phyloP scores from a whole-genome alignment of 2,888 invertebrate genomes.

The Lithophane ornitopus region DNA sequence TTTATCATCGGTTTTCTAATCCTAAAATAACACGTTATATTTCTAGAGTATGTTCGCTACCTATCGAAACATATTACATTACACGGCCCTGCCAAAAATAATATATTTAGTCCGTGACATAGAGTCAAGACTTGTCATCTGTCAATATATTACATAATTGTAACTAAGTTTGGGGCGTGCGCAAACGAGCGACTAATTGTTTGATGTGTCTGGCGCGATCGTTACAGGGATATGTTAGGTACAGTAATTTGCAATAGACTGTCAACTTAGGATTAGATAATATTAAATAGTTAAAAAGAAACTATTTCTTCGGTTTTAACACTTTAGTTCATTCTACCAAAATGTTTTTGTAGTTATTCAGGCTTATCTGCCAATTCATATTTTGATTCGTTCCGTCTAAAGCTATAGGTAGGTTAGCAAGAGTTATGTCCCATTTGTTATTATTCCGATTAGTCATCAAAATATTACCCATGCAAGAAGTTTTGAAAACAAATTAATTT shows the following conservation, averaged over 20 bases:
- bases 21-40: neutral
- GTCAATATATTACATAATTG: slow-evolving; percentile 45
- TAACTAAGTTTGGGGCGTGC: slow-evolving; percentile 33
- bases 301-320: neutral
- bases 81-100: neutral
- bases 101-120: neutral
- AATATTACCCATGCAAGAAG: neutral
- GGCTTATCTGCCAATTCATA: too few relatives aligned
- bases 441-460: too few relatives aligned
- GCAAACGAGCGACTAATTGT: slow-evolving; percentile 38
- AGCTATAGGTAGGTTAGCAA: neutral
- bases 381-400: neutral
- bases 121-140: slow-evolving; percentile 27
- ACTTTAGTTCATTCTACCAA: neutral
- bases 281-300: neutral
- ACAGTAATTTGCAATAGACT: neutral
- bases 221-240: neutral
- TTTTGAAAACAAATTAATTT: too few relatives aligned
- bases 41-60: neutral
- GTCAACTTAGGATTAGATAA: too few relatives aligned
- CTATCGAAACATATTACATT: neutral
- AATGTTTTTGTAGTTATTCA: too few relatives aligned
- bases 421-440: neutral
- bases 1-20: neutral
- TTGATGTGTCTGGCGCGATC: slow-evolving; percentile 15